Percentiles rank a stretch among this genome's conserved stretches.
Evolutionary conservation across 2,888 invertebrate genomes (phyloP).

Genomic region (Dryobota labecula): DNA sequence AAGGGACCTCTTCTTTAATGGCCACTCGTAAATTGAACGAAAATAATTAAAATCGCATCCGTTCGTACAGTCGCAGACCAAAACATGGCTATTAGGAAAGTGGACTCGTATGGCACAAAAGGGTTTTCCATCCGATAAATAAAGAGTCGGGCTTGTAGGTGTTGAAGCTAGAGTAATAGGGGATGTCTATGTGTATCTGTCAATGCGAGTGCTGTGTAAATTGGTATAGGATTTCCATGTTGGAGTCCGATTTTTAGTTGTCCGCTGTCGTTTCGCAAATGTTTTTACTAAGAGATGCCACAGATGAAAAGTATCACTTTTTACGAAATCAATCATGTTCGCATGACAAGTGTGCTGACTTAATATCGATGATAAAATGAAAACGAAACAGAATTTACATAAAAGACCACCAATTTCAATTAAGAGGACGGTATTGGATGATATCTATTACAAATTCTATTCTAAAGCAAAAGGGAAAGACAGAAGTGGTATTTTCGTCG

Average conservation of each 20-base stretch:
- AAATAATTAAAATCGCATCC: conserved; percentile 89
- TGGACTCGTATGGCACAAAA: conserved; percentile 82
- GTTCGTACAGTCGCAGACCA: conserved; percentile 78
- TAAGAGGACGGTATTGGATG: conserved; percentile 28
- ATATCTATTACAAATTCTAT: conserved; percentile 43
- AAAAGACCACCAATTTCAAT: conserved; percentile 43
- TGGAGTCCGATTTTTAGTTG: not conserved
- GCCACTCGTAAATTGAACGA: conserved; percentile 90
- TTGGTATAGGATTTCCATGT: conserved; percentile 30
- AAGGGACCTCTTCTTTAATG: conserved; percentile 88
- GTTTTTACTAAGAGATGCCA: not conserved
- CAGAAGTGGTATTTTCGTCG: conserved; percentile 66
- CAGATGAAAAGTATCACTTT: not conserved
- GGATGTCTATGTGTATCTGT: conserved; percentile 36
- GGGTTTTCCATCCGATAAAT: conserved; percentile 88
- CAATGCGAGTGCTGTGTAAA: conserved; percentile 36
- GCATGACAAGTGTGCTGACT: not conserved
- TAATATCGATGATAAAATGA: not conserved
- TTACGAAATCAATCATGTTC: not conserved
- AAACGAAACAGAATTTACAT: conserved; percentile 3
- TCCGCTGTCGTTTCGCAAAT: not conserved
- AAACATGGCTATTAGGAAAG: conserved; percentile 87
- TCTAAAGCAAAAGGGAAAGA: conserved; percentile 45
- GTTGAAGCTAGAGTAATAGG: conserved; percentile 59
- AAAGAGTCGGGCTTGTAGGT: conserved; percentile 76